These are phyloP conservation scores for Neoniphon sammara DNA, from an alignment of 2,797 vertebrate species.

Conservation along the genomic window DNA sequence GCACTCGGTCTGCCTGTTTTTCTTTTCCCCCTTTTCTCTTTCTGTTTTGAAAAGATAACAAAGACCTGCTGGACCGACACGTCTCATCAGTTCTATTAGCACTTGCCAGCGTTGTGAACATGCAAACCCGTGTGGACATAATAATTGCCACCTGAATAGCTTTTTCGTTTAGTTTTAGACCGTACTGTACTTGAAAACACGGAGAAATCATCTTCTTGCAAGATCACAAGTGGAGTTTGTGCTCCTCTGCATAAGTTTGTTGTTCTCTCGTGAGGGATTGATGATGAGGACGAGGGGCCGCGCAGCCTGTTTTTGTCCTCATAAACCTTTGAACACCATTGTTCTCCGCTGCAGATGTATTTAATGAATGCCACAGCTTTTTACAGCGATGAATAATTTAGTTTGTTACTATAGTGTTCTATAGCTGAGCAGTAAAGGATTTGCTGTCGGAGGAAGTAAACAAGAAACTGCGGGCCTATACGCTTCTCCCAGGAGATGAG, in stretches of 20 bases:
- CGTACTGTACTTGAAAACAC: neutral
- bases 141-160: slow-evolving; percentile 13
- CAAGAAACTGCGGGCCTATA: slow-evolving; percentile 50
- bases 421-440: slow-evolving; percentile 28
- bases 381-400: slow-evolving; percentile 69
- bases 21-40: neutral
- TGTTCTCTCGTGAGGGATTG: neutral
- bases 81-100: slow-evolving; percentile 15
- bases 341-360: slow-evolving; percentile 50
- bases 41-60: slow-evolving; percentile 22
- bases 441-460: slow-evolving; percentile 60
- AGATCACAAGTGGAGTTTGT: neutral
- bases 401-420: slow-evolving; percentile 33
- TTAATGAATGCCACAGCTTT: slow-evolving; percentile 48
- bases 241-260: neutral
- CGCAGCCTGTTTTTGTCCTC: slow-evolving; percentile 12
- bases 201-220: neutral
- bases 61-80: neutral
- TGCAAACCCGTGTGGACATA: neutral
- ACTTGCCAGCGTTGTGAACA: neutral
- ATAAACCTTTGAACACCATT: slow-evolving; percentile 27
- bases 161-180: neutral
- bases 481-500: slow-evolving; percentile 36
- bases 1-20: neutral
- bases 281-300: neutral